Conservation (phyloP, 2,888 invertebrate genomes). For the Drepana falcataria region DNA sequence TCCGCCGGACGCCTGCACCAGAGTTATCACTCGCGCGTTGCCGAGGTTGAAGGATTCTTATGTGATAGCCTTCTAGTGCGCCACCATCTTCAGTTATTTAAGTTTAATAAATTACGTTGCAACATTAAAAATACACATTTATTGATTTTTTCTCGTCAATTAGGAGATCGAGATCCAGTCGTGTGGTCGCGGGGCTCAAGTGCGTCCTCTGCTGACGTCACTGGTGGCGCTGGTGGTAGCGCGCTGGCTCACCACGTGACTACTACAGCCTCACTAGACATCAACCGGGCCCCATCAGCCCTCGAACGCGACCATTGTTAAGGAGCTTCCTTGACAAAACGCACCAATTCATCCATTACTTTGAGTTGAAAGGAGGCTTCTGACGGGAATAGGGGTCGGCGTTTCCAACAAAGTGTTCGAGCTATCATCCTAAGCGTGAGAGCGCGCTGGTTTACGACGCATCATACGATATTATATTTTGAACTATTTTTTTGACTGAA, state of each 20-base stretch:
- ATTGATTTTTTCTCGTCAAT: too few species aligned
- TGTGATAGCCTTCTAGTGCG: too few species aligned
- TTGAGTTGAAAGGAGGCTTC: constrained; percentile 34
- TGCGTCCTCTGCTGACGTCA: constrained; percentile 37
- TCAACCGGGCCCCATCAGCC: constrained; percentile 15
- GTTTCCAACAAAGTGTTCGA: constrained; percentile 36
- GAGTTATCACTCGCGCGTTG: too few species aligned
- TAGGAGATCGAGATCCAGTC: constrained; percentile 83
- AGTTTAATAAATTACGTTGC: too few species aligned
- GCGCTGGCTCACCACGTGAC: constrained; percentile 57
- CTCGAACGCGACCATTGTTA: constrained; percentile 19
- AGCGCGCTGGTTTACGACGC: constrained; percentile 15
- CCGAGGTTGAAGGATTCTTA: too few species aligned
- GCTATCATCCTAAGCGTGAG: constrained; percentile 37
- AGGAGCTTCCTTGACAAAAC: constrained; percentile 19
- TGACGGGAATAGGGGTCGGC: constrained; percentile 22
- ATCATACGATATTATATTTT: constrained; percentile 25
- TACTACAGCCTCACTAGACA: constrained; percentile 27
- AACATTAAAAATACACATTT: too few species aligned
- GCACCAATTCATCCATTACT: neutral
- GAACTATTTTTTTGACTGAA: constrained; percentile 76
- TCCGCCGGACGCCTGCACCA: too few species aligned
- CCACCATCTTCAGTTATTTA: too few species aligned
- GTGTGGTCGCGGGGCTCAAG: constrained; percentile 73
- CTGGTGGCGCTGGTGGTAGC: constrained; percentile 38